A percentile compares a stretch with the other conserved stretches of the same genome.
Evolutionary conservation across 2,113 vertebrate species (phyloP).

Genomic region (Siniperca chuatsi): DNA sequence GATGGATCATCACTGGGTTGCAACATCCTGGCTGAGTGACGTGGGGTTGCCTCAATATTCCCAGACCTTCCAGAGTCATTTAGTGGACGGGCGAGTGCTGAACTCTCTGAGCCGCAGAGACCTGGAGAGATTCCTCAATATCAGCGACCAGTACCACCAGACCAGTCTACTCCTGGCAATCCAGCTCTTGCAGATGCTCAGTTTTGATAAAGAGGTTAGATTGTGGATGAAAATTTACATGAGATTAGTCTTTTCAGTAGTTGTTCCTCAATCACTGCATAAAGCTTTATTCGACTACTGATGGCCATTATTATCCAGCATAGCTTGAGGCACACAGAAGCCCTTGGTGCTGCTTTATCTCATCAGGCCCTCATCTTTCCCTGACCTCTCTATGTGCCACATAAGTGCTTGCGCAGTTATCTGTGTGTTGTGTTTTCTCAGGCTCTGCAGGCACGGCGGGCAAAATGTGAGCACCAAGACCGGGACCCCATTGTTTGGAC

Average conservation of each 20-base stretch:
- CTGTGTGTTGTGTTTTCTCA: conserved; percentile 61
- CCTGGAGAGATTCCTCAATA: conserved; percentile 86
- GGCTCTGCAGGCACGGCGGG: conserved; percentile 84
- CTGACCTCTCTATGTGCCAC: conserved; percentile 29
- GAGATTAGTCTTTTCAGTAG: not conserved
- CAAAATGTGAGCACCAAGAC: conserved; percentile 87
- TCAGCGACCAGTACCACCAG: conserved; percentile 89
- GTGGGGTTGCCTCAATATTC: conserved; percentile 90
- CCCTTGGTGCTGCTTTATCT: conserved; percentile 36
- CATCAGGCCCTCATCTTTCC: conserved; percentile 20
- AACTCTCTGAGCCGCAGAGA: conserved; percentile 88
- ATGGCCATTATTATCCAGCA: conserved; percentile 21
- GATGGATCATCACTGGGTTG: conserved; percentile 92
- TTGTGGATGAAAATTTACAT: too few relatives aligned
- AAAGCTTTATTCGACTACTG: not conserved
- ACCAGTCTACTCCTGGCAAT: conserved; percentile 89
- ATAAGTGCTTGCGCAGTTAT: conserved; percentile 23
- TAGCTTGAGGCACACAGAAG: conserved; percentile 29
- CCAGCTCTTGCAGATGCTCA: conserved; percentile 87
- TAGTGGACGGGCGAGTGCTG: conserved; percentile 89
- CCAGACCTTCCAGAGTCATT: conserved; percentile 88
- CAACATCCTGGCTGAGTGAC: conserved; percentile 89
- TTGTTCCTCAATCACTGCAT: not conserved
- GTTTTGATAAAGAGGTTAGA: conserved; percentile 89
- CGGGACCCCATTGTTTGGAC: conserved; percentile 89